phyloP scores from a whole-genome alignment of 2,888 invertebrate genomes.

The Phoronis australis region DNA sequence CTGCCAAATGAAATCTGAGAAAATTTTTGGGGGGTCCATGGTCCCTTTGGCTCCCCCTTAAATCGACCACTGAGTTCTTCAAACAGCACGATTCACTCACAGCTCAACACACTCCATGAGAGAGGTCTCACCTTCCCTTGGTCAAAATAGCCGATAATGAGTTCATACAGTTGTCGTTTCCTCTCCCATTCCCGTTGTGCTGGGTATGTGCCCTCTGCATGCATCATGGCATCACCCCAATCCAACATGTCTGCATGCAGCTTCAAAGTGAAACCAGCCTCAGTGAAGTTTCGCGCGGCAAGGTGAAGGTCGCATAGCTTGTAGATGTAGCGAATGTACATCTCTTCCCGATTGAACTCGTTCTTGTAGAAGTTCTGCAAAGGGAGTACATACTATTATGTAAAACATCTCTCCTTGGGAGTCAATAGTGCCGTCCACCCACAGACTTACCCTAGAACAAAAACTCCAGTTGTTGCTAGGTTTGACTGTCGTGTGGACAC shows the following conservation, averaged over 20 bases:
- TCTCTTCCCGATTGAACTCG: slow-evolving; percentile 89
- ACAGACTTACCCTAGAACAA: too few species aligned
- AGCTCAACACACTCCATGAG: too few species aligned
- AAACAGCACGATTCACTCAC: too few species aligned
- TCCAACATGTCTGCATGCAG: slow-evolving; percentile 82
- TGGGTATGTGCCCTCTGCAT: slow-evolving; percentile 57
- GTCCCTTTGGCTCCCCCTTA: too few species aligned
- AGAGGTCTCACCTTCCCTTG: slow-evolving; percentile 70
- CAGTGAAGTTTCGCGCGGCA: slow-evolving; percentile 85
- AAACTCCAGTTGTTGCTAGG: too few species aligned
- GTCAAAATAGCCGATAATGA: slow-evolving; percentile 87
- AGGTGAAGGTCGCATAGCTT: slow-evolving; percentile 88
- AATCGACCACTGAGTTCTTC: too few species aligned
- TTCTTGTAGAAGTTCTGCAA: slow-evolving; percentile 89
- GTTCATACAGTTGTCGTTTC: slow-evolving; percentile 79
- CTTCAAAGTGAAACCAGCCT: slow-evolving; percentile 90
- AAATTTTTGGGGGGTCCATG: too few species aligned
- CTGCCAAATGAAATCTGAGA: too few species aligned
- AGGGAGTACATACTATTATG: slow-evolving; percentile 20
- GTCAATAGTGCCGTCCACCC: too few species aligned
- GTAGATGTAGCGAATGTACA: slow-evolving; percentile 93
- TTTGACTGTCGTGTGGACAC: too few species aligned
- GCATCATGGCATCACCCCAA: slow-evolving; percentile 61
- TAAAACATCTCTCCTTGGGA: too few species aligned
- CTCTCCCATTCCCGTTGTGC: slow-evolving; percentile 82